A percentile compares a stretch with the other conserved stretches of the same genome.
Evolutionary conservation across 2,888 invertebrate species (phyloP).

Genomic region (Panzeria rudis): DNA sequence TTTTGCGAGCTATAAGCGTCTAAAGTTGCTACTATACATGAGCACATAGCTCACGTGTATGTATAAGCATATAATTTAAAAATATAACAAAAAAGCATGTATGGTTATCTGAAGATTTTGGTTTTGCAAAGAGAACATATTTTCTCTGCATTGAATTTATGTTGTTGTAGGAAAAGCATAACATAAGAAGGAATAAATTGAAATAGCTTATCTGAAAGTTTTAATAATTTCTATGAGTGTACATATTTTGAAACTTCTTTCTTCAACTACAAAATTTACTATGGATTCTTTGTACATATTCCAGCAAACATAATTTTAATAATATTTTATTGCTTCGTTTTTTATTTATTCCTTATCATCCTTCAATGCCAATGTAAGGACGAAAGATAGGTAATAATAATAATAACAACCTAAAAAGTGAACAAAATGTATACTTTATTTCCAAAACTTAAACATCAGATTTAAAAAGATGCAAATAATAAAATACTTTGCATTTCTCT

Average conservation of each 20-base stretch:
- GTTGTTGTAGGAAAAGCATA: too few relatives aligned
- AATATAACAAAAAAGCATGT: too few relatives aligned
- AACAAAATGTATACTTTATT: slow-evolving; percentile 63
- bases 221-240: slow-evolving; percentile 42
- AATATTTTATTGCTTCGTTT: slow-evolving; percentile 81
- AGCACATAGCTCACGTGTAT: too few relatives aligned
- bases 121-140: too few relatives aligned
- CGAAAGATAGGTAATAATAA: slow-evolving; percentile 73
- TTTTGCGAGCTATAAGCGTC: too few relatives aligned
- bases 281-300: slow-evolving; percentile 57
- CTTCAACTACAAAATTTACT: slow-evolving; percentile 46
- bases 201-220: too few relatives aligned
- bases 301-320: slow-evolving; percentile 79
- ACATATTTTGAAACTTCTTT: neutral
- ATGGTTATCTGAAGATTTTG: too few relatives aligned
- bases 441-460: slow-evolving; percentile 54
- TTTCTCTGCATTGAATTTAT: too few relatives aligned
- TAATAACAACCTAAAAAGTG: slow-evolving; percentile 57
- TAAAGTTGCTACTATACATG: too few relatives aligned
- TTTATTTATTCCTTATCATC: slow-evolving; percentile 18
- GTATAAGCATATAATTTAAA: too few relatives aligned
- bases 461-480: slow-evolving; percentile 52
- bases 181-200: too few relatives aligned
- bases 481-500: slow-evolving; percentile 2
- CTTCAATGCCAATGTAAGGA: slow-evolving; percentile 25